These are phyloP conservation scores for Brassicogethes aeneus DNA, from an alignment of 2,888 invertebrate species.

Conservation along the genomic window DNA sequence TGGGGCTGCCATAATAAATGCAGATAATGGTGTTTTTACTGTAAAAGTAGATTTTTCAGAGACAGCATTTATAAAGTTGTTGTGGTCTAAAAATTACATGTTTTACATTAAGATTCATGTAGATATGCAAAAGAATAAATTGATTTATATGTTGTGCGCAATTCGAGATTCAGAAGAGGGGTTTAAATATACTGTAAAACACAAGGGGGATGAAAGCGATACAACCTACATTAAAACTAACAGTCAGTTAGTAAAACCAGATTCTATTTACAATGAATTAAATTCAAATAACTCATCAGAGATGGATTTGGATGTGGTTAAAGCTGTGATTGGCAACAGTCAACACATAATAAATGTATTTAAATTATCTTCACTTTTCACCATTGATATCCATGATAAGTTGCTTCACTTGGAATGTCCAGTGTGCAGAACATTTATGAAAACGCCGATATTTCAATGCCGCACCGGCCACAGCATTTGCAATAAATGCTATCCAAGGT, in stretches of 20 bases:
- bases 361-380: too few species aligned
- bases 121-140: constrained; percentile 19
- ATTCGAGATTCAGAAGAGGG: constrained; percentile 21
- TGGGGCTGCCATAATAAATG: constrained; percentile 26
- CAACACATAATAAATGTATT: too few species aligned
- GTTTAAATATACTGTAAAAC: constrained; percentile 29
- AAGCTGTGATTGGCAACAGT: constrained; percentile 5
- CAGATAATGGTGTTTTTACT: constrained; percentile 23
- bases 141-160: constrained; percentile 28
- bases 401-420: constrained; percentile 33
- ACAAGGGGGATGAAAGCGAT: constrained; percentile 17
- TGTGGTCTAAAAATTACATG: constrained; percentile 24
- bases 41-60: constrained; percentile 26
- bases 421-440: constrained; percentile 32
- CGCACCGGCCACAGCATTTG: constrained; percentile 33
- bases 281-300: constrained; percentile 13
- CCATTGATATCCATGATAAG: constrained; percentile 25
- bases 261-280: constrained; percentile 17
- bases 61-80: constrained; percentile 22
- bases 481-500: constrained; percentile 27
- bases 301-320: constrained; percentile 26
- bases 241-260: constrained; percentile 14
- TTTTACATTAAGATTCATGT: constrained; percentile 26
- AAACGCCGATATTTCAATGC: constrained; percentile 33
- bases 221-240: constrained; percentile 25